phyloP scores from a whole-genome alignment of 2,113 vertebrate genomes.

The Anoplopoma fimbria region DNA sequence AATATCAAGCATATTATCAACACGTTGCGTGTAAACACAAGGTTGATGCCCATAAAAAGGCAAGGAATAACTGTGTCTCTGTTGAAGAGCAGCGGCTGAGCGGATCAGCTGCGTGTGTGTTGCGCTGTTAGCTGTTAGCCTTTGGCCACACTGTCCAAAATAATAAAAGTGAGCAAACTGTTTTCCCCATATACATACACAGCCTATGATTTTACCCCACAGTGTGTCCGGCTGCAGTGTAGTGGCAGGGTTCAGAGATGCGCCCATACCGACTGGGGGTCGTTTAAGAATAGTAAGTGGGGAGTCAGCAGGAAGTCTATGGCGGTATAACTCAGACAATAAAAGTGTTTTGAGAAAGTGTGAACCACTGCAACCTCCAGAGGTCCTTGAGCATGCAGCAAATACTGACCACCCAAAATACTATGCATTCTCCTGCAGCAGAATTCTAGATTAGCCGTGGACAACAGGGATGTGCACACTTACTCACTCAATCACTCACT shows the following conservation, averaged over 20 bases:
- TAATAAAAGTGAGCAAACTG: no score
- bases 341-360: neutral
- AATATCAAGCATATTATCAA: neutral
- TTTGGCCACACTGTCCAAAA: no score
- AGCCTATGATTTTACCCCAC: no score
- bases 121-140: no score
- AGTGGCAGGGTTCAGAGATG: no score
- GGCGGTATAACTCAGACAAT: neutral
- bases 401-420: neutral
- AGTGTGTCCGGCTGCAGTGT: no score
- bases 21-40: neutral
- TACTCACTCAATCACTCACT: neutral
- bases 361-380: neutral
- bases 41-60: neutral
- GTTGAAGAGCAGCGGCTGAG: no score
- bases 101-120: no score
- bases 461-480: neutral
- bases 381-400: neutral
- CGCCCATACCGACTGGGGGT: no score
- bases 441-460: neutral
- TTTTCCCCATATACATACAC: no score
- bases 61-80: no score
- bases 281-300: no score
- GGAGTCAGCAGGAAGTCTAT: neutral
- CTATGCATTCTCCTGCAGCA: neutral